phyloP scores from a whole-genome alignment of 2,888 invertebrate species.

The Zonitis immaculata region DNA sequence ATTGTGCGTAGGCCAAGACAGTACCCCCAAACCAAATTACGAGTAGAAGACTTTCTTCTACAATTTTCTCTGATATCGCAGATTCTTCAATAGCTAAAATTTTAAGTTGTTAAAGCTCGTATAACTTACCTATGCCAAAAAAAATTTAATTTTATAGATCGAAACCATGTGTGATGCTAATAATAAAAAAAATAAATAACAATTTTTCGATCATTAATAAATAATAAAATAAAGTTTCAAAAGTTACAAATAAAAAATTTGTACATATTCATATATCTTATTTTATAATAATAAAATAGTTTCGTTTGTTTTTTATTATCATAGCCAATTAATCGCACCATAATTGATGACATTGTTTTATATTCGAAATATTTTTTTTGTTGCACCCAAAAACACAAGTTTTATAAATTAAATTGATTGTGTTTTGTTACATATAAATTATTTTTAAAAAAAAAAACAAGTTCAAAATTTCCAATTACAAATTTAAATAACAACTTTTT shows the following conservation, averaged over 20 bases:
- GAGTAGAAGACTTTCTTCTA: too few relatives aligned
- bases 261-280: too few relatives aligned
- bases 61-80: too few relatives aligned
- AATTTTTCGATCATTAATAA: too few relatives aligned
- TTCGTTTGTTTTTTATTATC: not conserved
- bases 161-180: not conserved
- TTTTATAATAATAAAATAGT: too few relatives aligned
- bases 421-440: not conserved
- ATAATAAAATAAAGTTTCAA: too few relatives aligned
- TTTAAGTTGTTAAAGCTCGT: too few relatives aligned
- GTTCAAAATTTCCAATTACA: slow-evolving; percentile 21
- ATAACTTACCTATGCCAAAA: too few relatives aligned
- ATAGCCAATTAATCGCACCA: not conserved
- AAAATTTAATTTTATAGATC: slow-evolving; percentile 1
- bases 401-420: slow-evolving; percentile 1
- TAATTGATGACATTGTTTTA: not conserved
- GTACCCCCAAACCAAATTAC: too few relatives aligned
- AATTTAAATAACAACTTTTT: slow-evolving; percentile 24
- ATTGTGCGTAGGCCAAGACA: too few relatives aligned
- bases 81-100: slow-evolving; percentile 3
- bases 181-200: too few relatives aligned
- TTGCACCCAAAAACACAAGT: not conserved
- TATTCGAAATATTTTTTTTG: not conserved
- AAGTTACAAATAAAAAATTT: too few relatives aligned
- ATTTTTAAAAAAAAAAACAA: not conserved